phyloP scores from a whole-genome alignment of 2,888 invertebrate genomes.

The Perizoma affinitatum region DNA sequence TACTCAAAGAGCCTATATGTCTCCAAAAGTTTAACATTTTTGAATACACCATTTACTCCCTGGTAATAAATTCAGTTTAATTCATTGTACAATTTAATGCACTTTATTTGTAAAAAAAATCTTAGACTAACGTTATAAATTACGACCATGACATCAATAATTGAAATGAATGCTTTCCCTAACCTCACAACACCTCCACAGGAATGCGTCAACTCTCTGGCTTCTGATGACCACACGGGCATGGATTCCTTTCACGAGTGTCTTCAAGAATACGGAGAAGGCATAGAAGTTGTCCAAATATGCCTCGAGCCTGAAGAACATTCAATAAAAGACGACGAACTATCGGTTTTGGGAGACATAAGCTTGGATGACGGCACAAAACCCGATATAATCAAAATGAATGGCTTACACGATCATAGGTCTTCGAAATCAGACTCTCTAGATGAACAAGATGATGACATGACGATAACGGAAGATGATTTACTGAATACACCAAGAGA shows the following conservation, averaged over 20 bases:
- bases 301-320: slow-evolving; percentile 85
- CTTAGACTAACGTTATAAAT: too few species aligned
- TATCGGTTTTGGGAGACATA: slow-evolving; percentile 73
- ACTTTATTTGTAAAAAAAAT: too few species aligned
- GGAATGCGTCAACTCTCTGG: slow-evolving; percentile 82
- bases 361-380: slow-evolving; percentile 73
- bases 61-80: too few species aligned
- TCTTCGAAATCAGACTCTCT: slow-evolving; percentile 75
- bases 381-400: slow-evolving; percentile 54
- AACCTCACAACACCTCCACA: slow-evolving; percentile 42
- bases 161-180: too few species aligned
- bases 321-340: slow-evolving; percentile 80
- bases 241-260: slow-evolving; percentile 87
- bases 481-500: slow-evolving; percentile 68
- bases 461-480: slow-evolving; percentile 81
- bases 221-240: slow-evolving; percentile 86
- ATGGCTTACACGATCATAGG: slow-evolving; percentile 63
- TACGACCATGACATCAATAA: too few species aligned
- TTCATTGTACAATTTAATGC: too few species aligned
- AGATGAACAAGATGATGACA: slow-evolving; percentile 75
- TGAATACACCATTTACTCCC: too few species aligned
- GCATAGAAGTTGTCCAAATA: slow-evolving; percentile 85
- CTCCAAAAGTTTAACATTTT: too few species aligned
- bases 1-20: too few species aligned
- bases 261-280: slow-evolving; percentile 86